Conservation (phyloP, 2,888 invertebrate genomes). For the Papilio demoleus region DNA sequence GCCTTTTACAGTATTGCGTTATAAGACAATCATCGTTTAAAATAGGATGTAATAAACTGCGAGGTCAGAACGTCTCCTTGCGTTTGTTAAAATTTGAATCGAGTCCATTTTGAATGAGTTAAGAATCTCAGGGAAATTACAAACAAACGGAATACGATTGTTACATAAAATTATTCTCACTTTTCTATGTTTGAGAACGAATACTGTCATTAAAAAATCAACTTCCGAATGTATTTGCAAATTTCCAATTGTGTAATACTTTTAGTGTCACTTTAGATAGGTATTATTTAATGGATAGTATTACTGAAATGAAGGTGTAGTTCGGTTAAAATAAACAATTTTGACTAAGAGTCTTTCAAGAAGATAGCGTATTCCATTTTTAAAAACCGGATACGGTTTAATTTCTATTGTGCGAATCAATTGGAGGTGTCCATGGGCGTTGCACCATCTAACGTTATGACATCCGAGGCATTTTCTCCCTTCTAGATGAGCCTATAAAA, state of each 20-base stretch:
- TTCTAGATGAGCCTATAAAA: background rate
- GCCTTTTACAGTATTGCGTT: slow-evolving; percentile 39
- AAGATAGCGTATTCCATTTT: background rate
- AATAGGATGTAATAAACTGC: slow-evolving; percentile 43
- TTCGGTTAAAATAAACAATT: background rate
- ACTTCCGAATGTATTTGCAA: background rate
- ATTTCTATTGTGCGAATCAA: background rate
- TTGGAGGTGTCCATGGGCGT: background rate
- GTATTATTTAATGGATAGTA: background rate
- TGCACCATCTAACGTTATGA: background rate
- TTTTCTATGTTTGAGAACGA: background rate
- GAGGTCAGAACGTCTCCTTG: slow-evolving; percentile 43
- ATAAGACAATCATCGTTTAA: slow-evolving; percentile 41
- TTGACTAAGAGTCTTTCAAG: background rate
- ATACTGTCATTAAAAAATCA: background rate
- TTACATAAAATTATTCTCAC: slow-evolving; percentile 23
- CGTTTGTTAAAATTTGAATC: slow-evolving; percentile 22
- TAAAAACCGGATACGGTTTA: background rate
- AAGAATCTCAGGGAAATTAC: slow-evolving; percentile 44
- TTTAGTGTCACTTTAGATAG: background rate
- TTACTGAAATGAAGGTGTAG: background rate
- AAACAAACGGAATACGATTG: slow-evolving; percentile 10
- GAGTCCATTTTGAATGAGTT: slow-evolving; percentile 13
- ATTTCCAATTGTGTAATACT: background rate
- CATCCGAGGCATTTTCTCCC: background rate